Evolutionary conservation across 2,797 vertebrate species (phyloP).

Genomic region (Fistularia tabacaria): DNA sequence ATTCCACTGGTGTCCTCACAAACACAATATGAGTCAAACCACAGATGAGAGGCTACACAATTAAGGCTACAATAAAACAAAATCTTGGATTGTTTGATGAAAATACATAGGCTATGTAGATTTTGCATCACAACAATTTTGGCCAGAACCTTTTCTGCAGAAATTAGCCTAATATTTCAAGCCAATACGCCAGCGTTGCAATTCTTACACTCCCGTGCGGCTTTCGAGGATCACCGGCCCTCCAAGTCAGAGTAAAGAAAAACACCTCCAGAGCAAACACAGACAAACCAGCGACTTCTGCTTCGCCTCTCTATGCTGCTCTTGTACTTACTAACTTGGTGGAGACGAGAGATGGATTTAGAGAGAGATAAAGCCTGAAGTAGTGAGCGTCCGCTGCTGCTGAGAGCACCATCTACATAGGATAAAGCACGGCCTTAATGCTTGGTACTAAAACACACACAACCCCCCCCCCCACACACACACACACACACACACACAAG

Average conservation of each 20-base stretch:
- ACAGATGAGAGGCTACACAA: slow-evolving; percentile 32
- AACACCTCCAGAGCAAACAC: not conserved
- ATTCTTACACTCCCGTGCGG: slow-evolving; percentile 13
- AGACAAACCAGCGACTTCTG: slow-evolving; percentile 16
- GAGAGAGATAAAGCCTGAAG: slow-evolving; percentile 80
- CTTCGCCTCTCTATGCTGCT: not conserved
- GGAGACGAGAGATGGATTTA: slow-evolving; percentile 80
- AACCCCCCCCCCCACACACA: too few species aligned
- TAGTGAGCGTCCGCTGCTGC: slow-evolving; percentile 71
- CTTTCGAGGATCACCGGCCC: slow-evolving; percentile 21
- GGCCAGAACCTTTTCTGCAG: not conserved
- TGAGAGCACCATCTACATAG: slow-evolving; percentile 73
- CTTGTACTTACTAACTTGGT: slow-evolving; percentile 79
- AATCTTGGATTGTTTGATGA: slow-evolving; percentile 11
- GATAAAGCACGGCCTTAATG: slow-evolving; percentile 71
- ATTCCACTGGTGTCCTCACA: too few species aligned
- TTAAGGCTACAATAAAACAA: too few species aligned
- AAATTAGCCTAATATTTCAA: not conserved
- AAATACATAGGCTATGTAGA: slow-evolving; percentile 3
- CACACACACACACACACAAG: slow-evolving; percentile 8
- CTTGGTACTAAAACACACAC: slow-evolving; percentile 2
- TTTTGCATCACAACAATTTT: slow-evolving; percentile 8
- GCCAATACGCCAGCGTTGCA: slow-evolving; percentile 1
- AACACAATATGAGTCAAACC: too few species aligned
- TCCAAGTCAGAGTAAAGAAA: slow-evolving; percentile 18